Evolutionary conservation across 1,140 invertebrate species (phyloP), one percentile per base, ranked within the genome.

Genomic region (Ceratina australensis): DNA sequence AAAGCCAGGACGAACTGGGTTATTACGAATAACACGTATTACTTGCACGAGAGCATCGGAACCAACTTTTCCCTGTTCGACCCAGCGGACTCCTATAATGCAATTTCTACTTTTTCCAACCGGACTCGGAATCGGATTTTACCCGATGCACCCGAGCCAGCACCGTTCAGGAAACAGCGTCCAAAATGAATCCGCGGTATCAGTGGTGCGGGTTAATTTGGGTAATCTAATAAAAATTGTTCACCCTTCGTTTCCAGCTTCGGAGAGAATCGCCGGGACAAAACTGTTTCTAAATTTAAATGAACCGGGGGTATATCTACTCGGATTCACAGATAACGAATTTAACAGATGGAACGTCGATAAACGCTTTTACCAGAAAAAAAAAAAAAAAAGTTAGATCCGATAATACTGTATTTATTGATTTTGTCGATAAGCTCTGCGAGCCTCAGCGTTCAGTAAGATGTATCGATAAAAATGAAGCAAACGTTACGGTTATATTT

Each of bases 271-370:
- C 13, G 28, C 20, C 20, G 8, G 20, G 20, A 15, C 61, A 20
- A 15, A 13, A 64, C 61, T 64, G n/a, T 64, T 42, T 64, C 61
- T 65, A 42, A 65, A 65, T 65, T 65, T 65, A 3, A 49, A 47
- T 20, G 63, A 42, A 64, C 33, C 33, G 0, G 15, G 20, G n/a
- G n/a, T n/a, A n/a, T 8, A 24, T 50, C 5, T 42, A 10, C 5
- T 10, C 33, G 10, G 33, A n/a, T n/a, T n/a, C n/a, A n/a, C 10
- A 42, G 33, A 42, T 42, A 42, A 42, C 33, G 3, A 42, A 42
- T 42, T 42, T 42, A 42, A 7, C 10, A 10, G 33, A 42, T 7
- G 33, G 33, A 10, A 5, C 47, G 22, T 50, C 49, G n/a, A 50
- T 66, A 50, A 66, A 66, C 42, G 47, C 0, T 42, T 42, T 10